Evolutionary conservation across 1,140 invertebrate genomes (phyloP).

Genomic region (Drosophila quadrilineata): DNA sequence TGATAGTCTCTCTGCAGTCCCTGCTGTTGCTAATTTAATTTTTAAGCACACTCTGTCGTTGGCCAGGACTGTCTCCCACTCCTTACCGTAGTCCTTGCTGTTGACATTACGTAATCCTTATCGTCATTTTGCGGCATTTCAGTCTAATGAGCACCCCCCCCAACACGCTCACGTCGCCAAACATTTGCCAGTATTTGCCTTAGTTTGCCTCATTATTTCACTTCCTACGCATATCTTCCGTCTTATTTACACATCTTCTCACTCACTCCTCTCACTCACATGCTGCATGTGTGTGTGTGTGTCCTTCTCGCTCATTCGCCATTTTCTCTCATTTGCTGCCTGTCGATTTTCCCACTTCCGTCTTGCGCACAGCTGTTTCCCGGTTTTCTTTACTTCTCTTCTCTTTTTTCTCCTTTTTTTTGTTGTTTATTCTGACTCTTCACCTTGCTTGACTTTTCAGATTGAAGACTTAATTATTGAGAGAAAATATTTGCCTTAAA

Average conservation of each 20-base stretch:
- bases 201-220: conserved; percentile 24
- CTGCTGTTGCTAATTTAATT: conserved; percentile 23
- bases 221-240: conserved; percentile 3
- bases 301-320: no score
- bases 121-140: conserved; percentile 17
- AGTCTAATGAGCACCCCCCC: conserved; percentile 33
- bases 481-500: conserved; percentile 4
- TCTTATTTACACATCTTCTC: no score
- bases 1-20: no score
- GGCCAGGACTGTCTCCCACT: no score
- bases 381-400: no score
- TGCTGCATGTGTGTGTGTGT: no score
- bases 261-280: not conserved
- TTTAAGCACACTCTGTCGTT: conserved; percentile 17
- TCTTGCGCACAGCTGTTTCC: conserved; percentile 1
- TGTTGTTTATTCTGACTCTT: not conserved
- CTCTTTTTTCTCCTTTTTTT: not conserved
- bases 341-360: conserved; percentile 4
- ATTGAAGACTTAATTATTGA: conserved; percentile 21
- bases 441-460: not conserved
- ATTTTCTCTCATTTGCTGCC: not conserved
- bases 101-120: conserved; percentile 31
- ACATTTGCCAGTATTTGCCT: conserved; percentile 5
- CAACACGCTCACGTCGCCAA: not conserved
- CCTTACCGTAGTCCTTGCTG: not conserved